Conservation (phyloP, 1,140 invertebrate species). For the Drosophila baimaii region DNA sequence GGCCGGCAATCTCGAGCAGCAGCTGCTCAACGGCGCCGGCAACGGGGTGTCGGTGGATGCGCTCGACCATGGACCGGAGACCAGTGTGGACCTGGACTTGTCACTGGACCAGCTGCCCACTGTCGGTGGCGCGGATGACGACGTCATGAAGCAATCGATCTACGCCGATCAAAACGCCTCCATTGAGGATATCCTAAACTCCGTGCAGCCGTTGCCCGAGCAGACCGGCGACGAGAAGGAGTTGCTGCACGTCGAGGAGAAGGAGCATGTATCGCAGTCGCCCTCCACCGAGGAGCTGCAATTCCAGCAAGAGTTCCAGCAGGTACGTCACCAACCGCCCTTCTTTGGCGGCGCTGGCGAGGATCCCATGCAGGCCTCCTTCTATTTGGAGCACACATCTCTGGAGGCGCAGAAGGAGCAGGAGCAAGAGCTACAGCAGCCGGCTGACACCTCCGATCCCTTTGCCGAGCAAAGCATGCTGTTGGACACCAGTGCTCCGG, state of each 20-base stretch:
- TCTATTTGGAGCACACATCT: slow-evolving; percentile 73
- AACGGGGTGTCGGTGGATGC: slow-evolving; percentile 25
- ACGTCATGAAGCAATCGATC: slow-evolving; percentile 72
- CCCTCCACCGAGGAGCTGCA: slow-evolving; percentile 80
- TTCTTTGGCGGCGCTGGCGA: slow-evolving; percentile 38
- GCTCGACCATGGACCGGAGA: slow-evolving; percentile 74
- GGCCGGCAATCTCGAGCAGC: slow-evolving; percentile 33
- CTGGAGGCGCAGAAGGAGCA: slow-evolving; percentile 36
- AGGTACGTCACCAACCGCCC: slow-evolving; percentile 43
- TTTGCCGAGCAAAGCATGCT: slow-evolving; percentile 55
- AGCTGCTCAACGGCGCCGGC: slow-evolving; percentile 32
- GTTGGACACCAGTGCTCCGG: slow-evolving; percentile 65
- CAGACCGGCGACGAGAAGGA: slow-evolving; percentile 59
- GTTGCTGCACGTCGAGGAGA: slow-evolving; percentile 73
- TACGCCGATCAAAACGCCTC: slow-evolving; percentile 58
- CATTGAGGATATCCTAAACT: slow-evolving; percentile 79
- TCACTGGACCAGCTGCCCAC: slow-evolving; percentile 18
- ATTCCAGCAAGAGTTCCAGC: slow-evolving; percentile 34
- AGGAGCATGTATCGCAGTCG: slow-evolving; percentile 74
- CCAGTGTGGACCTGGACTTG: slow-evolving; percentile 70
- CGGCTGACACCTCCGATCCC: slow-evolving; percentile 5
- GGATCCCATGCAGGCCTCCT: slow-evolving; percentile 77
- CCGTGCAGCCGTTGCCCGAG: slow-evolving; percentile 71
- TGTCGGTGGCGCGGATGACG: slow-evolving; percentile 42
- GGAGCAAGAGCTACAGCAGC: slow-evolving; percentile 9